Evolutionary conservation across 2,888 invertebrate genomes (phyloP), one percentile per base, ranked within the genome.

Genomic region (Trissoscelio sp.): DNA sequence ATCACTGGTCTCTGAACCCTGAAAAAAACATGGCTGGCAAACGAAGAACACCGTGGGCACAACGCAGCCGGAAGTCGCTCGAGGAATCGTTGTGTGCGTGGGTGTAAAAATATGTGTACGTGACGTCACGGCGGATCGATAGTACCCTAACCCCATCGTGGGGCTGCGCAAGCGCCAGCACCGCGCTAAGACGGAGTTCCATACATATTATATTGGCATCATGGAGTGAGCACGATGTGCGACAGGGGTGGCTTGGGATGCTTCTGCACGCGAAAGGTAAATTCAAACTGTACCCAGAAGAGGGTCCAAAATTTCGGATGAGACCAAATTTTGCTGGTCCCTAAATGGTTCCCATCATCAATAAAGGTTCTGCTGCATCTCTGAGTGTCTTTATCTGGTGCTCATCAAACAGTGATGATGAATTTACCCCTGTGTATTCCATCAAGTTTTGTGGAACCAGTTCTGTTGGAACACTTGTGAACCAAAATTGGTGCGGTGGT

Each of bases 231-330:
- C 83, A 85, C 83, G 83, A 95, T 95, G 95, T 95, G 95, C 92
- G 95, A 95, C 93, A 94, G 94, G 92, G 94, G 94, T 92, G 94
- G 94, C 91, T 94, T 94, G 89, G 95, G 95, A 91, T 95, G 95
- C 92, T 95, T 95, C 92, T 94, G 94, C 91, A 92, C 93, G 85
- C 92, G 92, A 91, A 93, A 93, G 93, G 93, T 93, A 92, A 92
- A 42, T 51, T 6, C 7, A 2, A 37, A 4, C 34, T 6, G 34
- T 3, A 24, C 24, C 24, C 24, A 6, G 24, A 6, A n/a, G n/a
- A n/a, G n/a, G n/a, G n/a, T n/a, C n/a, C n/a, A n/a, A n/a, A n/a
- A n/a, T n/a, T n/a, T n/a, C n/a, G n/a, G n/a, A n/a, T n/a, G n/a
- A n/a, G n/a, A n/a, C n/a, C n/a, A n/a, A n/a, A n/a, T n/a, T n/a